Evolutionary conservation across 1,140 invertebrate genomes (phyloP).

Genomic region (Fopius arisanus): DNA sequence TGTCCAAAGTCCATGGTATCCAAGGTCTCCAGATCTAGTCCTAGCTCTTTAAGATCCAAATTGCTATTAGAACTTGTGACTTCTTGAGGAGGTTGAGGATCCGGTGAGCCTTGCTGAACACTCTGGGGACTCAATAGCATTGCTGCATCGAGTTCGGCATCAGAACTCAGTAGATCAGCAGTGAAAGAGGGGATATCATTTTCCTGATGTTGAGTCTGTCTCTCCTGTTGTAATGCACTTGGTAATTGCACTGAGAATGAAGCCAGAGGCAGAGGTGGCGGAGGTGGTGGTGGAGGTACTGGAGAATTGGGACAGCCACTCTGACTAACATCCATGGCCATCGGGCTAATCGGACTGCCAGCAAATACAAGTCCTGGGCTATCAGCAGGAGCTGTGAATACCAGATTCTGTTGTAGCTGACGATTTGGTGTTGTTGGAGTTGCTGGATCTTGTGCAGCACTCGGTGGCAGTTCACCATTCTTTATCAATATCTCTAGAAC

Average conservation of each 20-base stretch:
- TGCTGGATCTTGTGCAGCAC: conserved; percentile 80
- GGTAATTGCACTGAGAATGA: conserved; percentile 64
- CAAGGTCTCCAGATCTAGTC: conserved; percentile 64
- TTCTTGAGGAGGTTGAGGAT: conserved; percentile 60
- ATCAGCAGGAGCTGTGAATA: conserved; percentile 55
- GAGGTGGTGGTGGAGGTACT: conserved; percentile 57
- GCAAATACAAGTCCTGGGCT: conserved; percentile 55
- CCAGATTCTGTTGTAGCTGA: conserved; percentile 58
- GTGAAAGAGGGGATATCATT: conserved; percentile 50
- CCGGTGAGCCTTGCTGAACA: conserved; percentile 51
- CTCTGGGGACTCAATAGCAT: conserved; percentile 59
- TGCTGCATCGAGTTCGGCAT: conserved; percentile 51
- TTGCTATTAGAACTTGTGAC: conserved; percentile 60
- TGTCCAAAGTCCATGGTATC: conserved; percentile 69
- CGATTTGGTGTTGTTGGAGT: conserved; percentile 71
- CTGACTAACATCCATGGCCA: conserved; percentile 61
- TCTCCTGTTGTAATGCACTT: conserved; percentile 50
- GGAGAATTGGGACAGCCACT: conserved; percentile 54
- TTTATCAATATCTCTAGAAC: conserved; percentile 95
- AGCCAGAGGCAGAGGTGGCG: conserved; percentile 62
- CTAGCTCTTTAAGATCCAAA: conserved; percentile 63
- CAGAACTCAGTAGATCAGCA: conserved; percentile 45
- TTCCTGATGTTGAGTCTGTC: conserved; percentile 42
- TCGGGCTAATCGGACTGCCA: conserved; percentile 59
- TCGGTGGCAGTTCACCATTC: conserved; percentile 90